Percentiles rank a stretch among this genome's conserved stretches.
Evolutionary conservation across 2,888 invertebrate genomes (phyloP).

Genomic region (Cosmopolites sordidus): DNA sequence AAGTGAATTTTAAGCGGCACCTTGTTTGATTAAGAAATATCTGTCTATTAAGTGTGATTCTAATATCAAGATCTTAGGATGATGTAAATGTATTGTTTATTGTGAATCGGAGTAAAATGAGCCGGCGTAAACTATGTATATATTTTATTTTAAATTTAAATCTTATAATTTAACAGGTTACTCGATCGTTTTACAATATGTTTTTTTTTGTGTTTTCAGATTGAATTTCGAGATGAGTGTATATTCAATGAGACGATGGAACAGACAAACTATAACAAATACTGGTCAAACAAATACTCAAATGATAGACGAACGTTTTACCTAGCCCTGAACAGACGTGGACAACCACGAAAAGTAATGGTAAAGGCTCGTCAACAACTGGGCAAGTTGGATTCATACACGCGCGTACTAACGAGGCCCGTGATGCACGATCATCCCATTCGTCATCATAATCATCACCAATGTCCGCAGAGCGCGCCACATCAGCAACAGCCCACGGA

Average conservation of each 20-base stretch:
- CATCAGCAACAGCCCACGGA: conserved; percentile 39
- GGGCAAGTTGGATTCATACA: conserved; percentile 71
- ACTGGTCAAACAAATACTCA: conserved; percentile 71
- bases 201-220: conserved; percentile 57
- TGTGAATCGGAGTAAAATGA: too few species aligned
- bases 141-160: too few species aligned
- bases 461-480: conserved; percentile 30
- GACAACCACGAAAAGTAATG: conserved; percentile 67
- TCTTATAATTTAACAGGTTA: too few species aligned
- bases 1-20: too few species aligned
- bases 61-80: too few species aligned
- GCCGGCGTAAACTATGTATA: too few species aligned
- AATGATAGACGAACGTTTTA: conserved; percentile 67
- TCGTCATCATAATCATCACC: conserved; percentile 45
- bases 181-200: too few species aligned
- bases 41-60: too few species aligned
- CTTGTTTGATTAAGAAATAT: too few species aligned
- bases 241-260: conserved; percentile 84
- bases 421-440: conserved; percentile 53
- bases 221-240: conserved; percentile 75
- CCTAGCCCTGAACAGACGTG: conserved; percentile 71
- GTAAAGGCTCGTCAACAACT: conserved; percentile 61
- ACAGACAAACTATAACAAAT: conserved; percentile 81
- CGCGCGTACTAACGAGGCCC: conserved; percentile 63
- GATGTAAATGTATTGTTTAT: too few species aligned